phyloP scores from a whole-genome alignment of 1,140 invertebrate genomes.

The Anastrepha obliqua region DNA sequence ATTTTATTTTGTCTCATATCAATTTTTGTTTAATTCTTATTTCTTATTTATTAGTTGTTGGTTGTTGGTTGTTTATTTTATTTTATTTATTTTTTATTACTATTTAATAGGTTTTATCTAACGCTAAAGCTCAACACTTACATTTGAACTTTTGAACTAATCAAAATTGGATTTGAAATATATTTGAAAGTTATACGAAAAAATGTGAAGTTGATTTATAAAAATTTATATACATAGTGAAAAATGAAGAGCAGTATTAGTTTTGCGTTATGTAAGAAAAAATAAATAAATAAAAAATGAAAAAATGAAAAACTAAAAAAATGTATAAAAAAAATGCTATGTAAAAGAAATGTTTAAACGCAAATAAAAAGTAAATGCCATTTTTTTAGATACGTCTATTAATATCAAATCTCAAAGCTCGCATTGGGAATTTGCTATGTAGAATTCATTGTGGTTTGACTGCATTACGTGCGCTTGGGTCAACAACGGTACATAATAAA shows the following conservation, averaged over 20 bases:
- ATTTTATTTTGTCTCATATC: not conserved
- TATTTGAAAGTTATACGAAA: not conserved
- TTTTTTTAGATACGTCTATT: not conserved
- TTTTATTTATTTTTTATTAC: not conserved
- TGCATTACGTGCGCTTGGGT: slow-evolving; percentile 39
- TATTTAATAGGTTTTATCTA: not conserved
- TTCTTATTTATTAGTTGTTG: not conserved
- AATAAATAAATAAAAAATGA: not conserved
- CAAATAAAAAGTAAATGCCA: not conserved
- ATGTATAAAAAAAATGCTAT: not conserved
- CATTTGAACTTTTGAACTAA: not conserved
- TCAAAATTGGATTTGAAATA: not conserved
- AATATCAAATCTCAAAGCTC: not conserved
- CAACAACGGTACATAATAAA: not conserved
- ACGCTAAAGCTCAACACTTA: not conserved
- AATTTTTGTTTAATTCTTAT: not conserved
- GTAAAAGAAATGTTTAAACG: not conserved
- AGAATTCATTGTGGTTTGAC: slow-evolving; percentile 30
- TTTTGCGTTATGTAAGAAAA: not conserved
- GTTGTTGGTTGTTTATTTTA: not conserved
- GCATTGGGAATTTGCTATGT: slow-evolving; percentile 26
- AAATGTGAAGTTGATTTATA: not conserved
- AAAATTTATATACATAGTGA: not conserved
- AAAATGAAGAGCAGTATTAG: not conserved
- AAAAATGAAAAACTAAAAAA: too few relatives aligned